phyloP scores from a whole-genome alignment of 2,113 vertebrate genomes.

The Phrynosoma blainvillii region DNA sequence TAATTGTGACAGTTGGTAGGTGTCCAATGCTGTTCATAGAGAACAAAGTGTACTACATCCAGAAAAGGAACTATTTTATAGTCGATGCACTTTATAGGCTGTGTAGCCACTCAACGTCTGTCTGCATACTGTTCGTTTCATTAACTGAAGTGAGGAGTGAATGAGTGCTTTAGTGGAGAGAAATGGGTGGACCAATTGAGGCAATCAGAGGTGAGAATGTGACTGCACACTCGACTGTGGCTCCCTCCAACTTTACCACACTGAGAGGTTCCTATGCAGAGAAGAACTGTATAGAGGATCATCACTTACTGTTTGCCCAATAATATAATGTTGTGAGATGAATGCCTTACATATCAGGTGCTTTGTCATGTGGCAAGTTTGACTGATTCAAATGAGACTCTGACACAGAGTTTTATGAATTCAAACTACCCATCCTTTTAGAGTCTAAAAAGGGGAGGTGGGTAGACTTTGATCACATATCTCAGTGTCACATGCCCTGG shows the following conservation, averaged over 20 bases:
- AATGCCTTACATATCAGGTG: background rate
- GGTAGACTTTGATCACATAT: background rate
- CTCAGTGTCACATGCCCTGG: background rate
- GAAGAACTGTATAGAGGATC: background rate
- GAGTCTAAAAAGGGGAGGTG: no score
- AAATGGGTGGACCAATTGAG: background rate
- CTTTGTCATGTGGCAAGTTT: background rate
- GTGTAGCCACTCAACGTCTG: background rate
- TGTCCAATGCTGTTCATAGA: background rate
- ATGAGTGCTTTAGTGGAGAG: background rate
- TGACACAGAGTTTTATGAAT: background rate
- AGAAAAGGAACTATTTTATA: background rate
- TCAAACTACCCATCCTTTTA: background rate
- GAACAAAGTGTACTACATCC: background rate
- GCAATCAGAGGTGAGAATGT: background rate
- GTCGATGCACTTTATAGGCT: background rate
- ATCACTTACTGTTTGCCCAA: background rate
- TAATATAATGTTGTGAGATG: background rate
- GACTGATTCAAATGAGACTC: background rate
- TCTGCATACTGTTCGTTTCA: background rate
- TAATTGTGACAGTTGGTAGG: background rate
- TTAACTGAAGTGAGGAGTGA: background rate
- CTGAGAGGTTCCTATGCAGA: background rate
- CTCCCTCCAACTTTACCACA: background rate
- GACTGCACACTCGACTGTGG: background rate